These are phyloP conservation scores for Pelodytes ibericus DNA, from an alignment of 2,797 vertebrate genomes.

Conservation along the genomic window DNA sequence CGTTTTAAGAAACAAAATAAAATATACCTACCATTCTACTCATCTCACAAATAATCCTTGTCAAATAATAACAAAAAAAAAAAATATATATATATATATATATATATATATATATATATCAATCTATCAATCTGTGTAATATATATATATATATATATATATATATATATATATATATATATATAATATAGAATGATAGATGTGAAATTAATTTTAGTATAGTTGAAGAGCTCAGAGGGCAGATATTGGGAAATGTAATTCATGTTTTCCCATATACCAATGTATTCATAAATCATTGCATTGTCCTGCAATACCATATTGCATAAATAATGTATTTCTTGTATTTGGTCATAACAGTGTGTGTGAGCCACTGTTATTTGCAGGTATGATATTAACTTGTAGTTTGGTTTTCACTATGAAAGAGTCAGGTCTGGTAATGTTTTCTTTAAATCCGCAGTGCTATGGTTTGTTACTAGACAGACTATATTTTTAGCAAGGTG, in stretches of 20 bases:
- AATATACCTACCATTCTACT: background rate
- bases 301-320: conserved; percentile 10
- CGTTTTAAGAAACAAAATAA: background rate
- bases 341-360: background rate
- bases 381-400: background rate
- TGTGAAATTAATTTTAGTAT: background rate
- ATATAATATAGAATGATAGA: background rate
- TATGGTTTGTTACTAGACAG: background rate
- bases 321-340: conserved; percentile 15
- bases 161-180: background rate
- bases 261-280: background rate
- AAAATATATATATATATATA: background rate
- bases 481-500: background rate
- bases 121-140: background rate
- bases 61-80: background rate
- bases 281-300: conserved; percentile 44
- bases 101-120: background rate
- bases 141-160: background rate
- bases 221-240: background rate
- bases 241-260: conserved; percentile 21
- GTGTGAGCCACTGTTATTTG: background rate
- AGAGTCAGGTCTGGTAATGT: background rate
- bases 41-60: background rate
- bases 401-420: background rate
- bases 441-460: too few species aligned